Base-by-base conservation (phyloP, 2,797 vertebrate species). In the Protonibea diacanthus region DNA sequence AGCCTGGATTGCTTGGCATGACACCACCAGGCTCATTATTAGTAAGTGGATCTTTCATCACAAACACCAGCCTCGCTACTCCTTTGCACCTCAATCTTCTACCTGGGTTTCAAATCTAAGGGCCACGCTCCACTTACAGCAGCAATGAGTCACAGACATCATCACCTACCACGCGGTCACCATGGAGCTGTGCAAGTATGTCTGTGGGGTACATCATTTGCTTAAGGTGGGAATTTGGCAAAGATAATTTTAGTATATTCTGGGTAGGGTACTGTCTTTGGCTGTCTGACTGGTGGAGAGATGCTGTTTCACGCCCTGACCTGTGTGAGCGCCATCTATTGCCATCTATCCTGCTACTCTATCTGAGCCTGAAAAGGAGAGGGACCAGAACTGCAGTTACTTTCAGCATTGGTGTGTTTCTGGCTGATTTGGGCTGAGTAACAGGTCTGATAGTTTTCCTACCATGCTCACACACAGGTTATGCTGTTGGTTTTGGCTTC, bases 251-350 rank as follows among this genome's bases (percentile, higher is more conserved):
- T 5, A 0, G 0, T 0, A 0, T 67, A 5, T 53, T 18, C 0
- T 1, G 0, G 6, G 17, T n/a, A 1, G 11, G 60, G 23, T 8
- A 0, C 0, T 1, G 0, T 6, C 0, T 73, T 14, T 42, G 2
- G 5, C 1, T 0, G 3, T 13, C 83, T 1, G 18, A 17, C 2
- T 80, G 56, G 48, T 68, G 74, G 74, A 56, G 29, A 63, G 56
- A 12, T 1, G 0, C 33, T 13, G 8, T 76, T 80, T 9, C 65
- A 81, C 40, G 1, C 66, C 2, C 21, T 79, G 14, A 79, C 73
- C 55, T 83, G 81, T 49, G 9, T 75, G 78, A 82, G 18, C 76
- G 21, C 33, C 84, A 86, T 71, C 23, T 88, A 77, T 80, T 42
- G 83, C 64, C 0, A 55, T 79, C 33, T 67, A 76, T 33, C 81